These are phyloP conservation scores for Palythoa caribaeorum DNA, from an alignment of 92 coral and sea anemone genomes.

Conservation along the genomic window DNA sequence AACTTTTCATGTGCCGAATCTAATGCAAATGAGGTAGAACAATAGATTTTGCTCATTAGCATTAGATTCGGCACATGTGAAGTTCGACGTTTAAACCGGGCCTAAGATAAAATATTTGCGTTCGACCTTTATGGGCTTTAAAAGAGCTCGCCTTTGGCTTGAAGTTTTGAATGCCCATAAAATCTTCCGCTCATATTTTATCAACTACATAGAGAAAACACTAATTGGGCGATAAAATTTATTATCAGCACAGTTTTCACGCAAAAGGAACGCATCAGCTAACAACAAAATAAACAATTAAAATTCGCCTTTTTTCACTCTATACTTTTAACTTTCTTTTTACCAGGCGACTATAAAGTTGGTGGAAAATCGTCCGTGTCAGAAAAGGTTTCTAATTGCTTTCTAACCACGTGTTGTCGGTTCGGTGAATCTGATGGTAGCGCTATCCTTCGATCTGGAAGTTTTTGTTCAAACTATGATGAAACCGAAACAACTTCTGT, in stretches of 20 bases:
- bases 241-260: neutral
- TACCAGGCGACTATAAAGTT: conserved; percentile 24
- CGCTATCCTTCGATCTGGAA: conserved; percentile 38
- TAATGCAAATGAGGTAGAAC: too few species aligned
- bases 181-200: too few species aligned
- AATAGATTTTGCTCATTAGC: too few species aligned
- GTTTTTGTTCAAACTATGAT: conserved; percentile 20
- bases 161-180: too few species aligned
- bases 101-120: too few species aligned
- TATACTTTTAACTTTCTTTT: neutral
- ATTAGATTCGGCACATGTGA: too few species aligned
- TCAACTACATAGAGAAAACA: too few species aligned
- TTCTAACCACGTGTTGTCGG: conserved; percentile 22
- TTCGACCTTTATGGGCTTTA: too few species aligned
- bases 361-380: neutral
- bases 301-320: neutral
- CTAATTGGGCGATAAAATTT: too few species aligned
- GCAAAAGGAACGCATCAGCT: neutral
- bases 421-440: conserved; percentile 8
- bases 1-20: too few species aligned
- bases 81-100: too few species aligned
- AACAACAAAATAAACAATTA: neutral
- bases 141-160: too few species aligned
- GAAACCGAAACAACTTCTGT: conserved; percentile 18
- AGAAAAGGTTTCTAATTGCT: conserved; percentile 21